Conservation (phyloP, 2,888 invertebrate species). For the Palloptera scutellata region DNA sequence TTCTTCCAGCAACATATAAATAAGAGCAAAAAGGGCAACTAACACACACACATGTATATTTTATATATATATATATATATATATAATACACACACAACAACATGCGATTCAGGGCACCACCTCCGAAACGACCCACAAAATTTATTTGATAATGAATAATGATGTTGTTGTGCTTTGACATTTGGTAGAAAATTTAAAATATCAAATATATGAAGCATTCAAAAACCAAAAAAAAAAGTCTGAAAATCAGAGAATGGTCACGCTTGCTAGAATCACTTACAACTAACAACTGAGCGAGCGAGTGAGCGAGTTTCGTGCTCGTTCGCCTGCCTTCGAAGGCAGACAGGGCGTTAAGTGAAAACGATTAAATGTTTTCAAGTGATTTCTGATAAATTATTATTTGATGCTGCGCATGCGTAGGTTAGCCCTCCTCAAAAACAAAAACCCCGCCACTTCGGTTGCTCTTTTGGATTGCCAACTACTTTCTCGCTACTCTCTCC, state of each 20-base stretch:
- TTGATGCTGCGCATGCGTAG: no score
- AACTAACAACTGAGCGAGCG: background rate
- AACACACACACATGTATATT: slow-evolving; percentile 1
- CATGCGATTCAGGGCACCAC: slow-evolving; percentile 29
- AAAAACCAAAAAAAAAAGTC: background rate
- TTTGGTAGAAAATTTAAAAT: background rate
- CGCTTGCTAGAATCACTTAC: background rate
- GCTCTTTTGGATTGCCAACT: no score
- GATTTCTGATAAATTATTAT: no score
- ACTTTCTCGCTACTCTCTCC: no score
- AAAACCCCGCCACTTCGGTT: no score
- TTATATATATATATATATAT: background rate
- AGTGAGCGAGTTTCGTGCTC: background rate
- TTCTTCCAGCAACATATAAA: no score
- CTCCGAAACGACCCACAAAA: slow-evolving; percentile 28
- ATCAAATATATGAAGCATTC: background rate
- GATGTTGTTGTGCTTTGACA: slow-evolving; percentile 10
- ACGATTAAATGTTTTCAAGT: slow-evolving; percentile 1
- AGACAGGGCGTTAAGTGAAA: slow-evolving; percentile 8
- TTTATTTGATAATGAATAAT: slow-evolving; percentile 34
- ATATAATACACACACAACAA: background rate
- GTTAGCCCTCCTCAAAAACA: no score
- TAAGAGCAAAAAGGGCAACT: background rate
- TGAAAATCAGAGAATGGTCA: background rate
- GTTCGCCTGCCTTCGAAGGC: no score